Conservation (phyloP, 2,797 vertebrate genomes). For the Melanotaenia maccullochi region DNA sequence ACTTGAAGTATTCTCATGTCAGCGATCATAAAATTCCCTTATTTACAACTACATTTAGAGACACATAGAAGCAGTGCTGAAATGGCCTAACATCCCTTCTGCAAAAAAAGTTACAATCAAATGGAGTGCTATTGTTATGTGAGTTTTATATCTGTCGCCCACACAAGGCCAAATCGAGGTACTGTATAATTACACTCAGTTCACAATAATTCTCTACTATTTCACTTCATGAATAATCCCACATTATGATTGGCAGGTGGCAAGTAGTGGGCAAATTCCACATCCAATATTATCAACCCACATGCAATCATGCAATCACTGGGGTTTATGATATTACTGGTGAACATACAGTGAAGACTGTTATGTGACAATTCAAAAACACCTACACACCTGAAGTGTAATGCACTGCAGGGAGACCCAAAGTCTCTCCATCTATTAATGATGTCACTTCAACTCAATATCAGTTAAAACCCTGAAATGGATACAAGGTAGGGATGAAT, state of each 20-base stretch:
- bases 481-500: conserved; percentile 34
- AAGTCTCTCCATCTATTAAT: conserved; percentile 64
- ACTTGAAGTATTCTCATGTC: too few species aligned
- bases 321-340: conserved; percentile 56
- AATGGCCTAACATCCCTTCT: conserved; percentile 14
- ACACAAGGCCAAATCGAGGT: conserved; percentile 61
- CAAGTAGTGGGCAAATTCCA: conserved; percentile 62
- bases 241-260: conserved; percentile 61
- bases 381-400: conserved; percentile 49
- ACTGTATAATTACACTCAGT: conserved; percentile 64
- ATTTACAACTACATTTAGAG: neutral
- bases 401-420: conserved; percentile 52
- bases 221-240: conserved; percentile 72
- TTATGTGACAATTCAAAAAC: conserved; percentile 63
- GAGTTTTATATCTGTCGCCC: conserved; percentile 58
- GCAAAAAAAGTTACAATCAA: conserved; percentile 44
- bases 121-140: conserved; percentile 43
- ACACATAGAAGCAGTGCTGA: conserved; percentile 1
- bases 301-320: conserved; percentile 61
- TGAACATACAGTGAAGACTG: conserved; percentile 50
- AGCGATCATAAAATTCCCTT: too few species aligned
- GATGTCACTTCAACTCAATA: conserved; percentile 60
- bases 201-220: conserved; percentile 63
- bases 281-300: conserved; percentile 71
- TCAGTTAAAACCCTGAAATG: conserved; percentile 64